phyloP scores from a whole-genome alignment of 64 coral and sea anemone species.

The Porites australiensis region DNA sequence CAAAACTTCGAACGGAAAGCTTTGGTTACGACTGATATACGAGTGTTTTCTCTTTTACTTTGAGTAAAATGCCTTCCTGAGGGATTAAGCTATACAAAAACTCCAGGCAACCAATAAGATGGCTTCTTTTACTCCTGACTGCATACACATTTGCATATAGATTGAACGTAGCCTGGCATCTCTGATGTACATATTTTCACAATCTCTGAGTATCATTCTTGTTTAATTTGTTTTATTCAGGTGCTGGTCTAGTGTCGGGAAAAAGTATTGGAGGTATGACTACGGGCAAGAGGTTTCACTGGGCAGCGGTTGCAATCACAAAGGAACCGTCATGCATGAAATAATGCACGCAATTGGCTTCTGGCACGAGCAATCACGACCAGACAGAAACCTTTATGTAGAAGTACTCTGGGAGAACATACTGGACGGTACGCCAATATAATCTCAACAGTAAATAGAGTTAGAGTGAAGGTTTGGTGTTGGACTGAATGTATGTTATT shows the following conservation, averaged over 20 bases:
- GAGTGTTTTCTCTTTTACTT: no score
- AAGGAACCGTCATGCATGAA: constrained; percentile 80
- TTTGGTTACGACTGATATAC: no score
- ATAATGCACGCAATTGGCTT: constrained; percentile 87
- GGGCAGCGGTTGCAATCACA: constrained; percentile 70
- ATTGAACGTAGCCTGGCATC: no score
- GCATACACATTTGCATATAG: no score
- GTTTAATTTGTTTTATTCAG: neutral
- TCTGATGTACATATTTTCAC: neutral
- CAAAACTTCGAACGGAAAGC: no score
- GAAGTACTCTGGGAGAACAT: constrained; percentile 92
- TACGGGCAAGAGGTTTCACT: constrained; percentile 78
- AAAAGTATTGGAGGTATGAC: constrained; percentile 67
- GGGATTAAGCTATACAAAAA: no score
- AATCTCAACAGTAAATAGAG: no score
- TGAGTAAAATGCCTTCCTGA: no score
- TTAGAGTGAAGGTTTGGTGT: no score
- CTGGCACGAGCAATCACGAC: constrained; percentile 86
- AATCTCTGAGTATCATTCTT: neutral
- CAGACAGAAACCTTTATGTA: constrained; percentile 75
- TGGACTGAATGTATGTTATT: no score
- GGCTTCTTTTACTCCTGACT: no score
- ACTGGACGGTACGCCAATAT: constrained; percentile 32
- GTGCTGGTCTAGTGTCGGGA: constrained; percentile 82
- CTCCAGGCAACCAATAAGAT: no score